Base-by-base conservation (phyloP, 1,140 invertebrate species). In the Drosophila guanche region DNA sequence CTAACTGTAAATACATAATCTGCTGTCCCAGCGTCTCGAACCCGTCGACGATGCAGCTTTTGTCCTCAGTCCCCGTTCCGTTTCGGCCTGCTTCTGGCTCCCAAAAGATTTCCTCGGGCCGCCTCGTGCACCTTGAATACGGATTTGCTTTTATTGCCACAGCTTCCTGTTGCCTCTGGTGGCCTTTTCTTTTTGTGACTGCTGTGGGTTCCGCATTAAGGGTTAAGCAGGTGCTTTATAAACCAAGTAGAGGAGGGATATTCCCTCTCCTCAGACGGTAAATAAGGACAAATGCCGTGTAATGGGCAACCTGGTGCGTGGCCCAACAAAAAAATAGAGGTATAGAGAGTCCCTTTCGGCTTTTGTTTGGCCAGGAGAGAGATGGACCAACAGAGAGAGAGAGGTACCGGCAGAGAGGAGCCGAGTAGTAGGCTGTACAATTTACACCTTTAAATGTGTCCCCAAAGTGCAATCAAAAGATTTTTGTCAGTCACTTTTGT, bases 191-290 rank as follows among this genome's bases (percentile, higher is more conserved):
- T 51, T 61, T 27, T 27, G 47, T 27, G 25, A 37, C 22, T 45
- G 10, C 42, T 62, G 60, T 60, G 62, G 72, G 69, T 70, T 52
- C 60, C 52, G 72, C 72, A 72, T 88, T 88, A 79, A 83, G 83
- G 83, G 83, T 89, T 88, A 88, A 88, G 71, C 83, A 88, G 83
- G 84, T 88, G 84, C 83, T 88, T 88, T 88, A 88, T 89, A 88
- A 88, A 76, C 79, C 75, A 81, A 51, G 65, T 75, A 76, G 65
- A 53, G 70, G 47, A 33, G 51, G 51, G 55, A 42, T 43, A 43
- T 20, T 20, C 16, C 16, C 16, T 20, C 60, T 41, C 16, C 46
- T 66, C 50, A 14, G 58, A 80, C 72, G 78, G 81, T 85, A 85
- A 85, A 79, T 85, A 86, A 83, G 73, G 62, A 84, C 76, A 76